Conservation (phyloP, 2,797 vertebrate genomes). For the Alosa sapidissima region DNA sequence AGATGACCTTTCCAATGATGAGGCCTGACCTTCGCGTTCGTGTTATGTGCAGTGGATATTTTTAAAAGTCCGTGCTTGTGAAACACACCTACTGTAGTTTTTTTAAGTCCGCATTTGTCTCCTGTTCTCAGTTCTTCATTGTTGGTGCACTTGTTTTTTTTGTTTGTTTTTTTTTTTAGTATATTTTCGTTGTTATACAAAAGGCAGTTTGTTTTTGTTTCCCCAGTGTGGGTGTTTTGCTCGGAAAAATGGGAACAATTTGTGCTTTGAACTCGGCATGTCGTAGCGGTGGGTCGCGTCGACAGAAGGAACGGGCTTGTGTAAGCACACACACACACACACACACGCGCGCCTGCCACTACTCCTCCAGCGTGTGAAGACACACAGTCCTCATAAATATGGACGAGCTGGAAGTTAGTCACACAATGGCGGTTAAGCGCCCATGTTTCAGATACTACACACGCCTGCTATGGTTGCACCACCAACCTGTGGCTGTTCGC, state of each 20-base stretch:
- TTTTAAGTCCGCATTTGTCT: slow-evolving; percentile 43
- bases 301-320: background rate
- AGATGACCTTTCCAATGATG: slow-evolving; percentile 71
- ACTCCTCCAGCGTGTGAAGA: background rate
- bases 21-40: slow-evolving; percentile 67
- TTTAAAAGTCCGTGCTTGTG: slow-evolving; percentile 37
- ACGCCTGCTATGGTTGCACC: background rate
- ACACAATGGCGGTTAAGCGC: background rate
- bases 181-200: slow-evolving; percentile 22
- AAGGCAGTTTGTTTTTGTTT: background rate
- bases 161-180: slow-evolving; percentile 18
- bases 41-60: slow-evolving; percentile 62
- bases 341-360: background rate
- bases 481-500: background rate
- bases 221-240: background rate
- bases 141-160: background rate
- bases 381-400: slow-evolving; percentile 45
- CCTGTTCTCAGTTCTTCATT: background rate
- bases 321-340: background rate
- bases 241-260: background rate
- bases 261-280: background rate
- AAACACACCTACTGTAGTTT: slow-evolving; percentile 48
- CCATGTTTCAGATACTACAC: background rate
- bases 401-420: slow-evolving; percentile 29
- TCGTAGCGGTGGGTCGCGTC: background rate